phyloP scores from a whole-genome alignment of 1,140 invertebrate species.

The Marisa cornuarietis region DNA sequence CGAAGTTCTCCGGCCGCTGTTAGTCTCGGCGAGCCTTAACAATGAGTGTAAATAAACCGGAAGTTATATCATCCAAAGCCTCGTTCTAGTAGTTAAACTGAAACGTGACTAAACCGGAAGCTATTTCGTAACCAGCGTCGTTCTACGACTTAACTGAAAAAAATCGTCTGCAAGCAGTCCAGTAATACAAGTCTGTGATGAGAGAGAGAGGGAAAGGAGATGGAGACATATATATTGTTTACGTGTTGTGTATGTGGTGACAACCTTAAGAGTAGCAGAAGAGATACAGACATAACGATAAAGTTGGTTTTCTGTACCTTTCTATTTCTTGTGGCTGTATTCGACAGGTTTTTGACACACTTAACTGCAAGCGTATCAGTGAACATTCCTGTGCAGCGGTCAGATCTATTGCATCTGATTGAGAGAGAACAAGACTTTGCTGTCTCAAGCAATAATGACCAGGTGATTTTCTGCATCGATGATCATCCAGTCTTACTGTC shows the following conservation, averaged over 20 bases:
- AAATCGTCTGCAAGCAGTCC: too few relatives aligned
- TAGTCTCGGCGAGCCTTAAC: too few relatives aligned
- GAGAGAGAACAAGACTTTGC: slow-evolving; percentile 14
- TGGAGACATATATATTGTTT: background rate
- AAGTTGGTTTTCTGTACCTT: background rate
- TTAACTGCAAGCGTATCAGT: background rate
- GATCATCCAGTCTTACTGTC: too few relatives aligned
- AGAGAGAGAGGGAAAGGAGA: background rate
- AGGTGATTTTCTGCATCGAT: background rate
- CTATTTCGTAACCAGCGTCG: too few relatives aligned
- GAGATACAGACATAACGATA: too few relatives aligned
- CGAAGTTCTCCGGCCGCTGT: too few relatives aligned
- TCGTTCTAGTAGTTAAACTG: too few relatives aligned
- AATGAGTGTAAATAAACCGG: too few relatives aligned
- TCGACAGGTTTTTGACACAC: slow-evolving; percentile 14
- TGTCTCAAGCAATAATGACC: slow-evolving; percentile 10
- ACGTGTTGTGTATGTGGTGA: background rate
- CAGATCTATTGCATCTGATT: slow-evolving; percentile 12
- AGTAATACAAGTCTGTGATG: too few relatives aligned
- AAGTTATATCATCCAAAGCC: too few relatives aligned
- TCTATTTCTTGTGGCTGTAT: background rate
- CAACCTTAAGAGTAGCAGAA: background rate
- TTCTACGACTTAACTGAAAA: too few relatives aligned
- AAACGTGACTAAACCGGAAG: too few relatives aligned
- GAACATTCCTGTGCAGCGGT: background rate